Percentiles rank a stretch among this genome's conserved stretches.
Conservation (phyloP, 2,113 vertebrate species). For the Marmota monax region DNA sequence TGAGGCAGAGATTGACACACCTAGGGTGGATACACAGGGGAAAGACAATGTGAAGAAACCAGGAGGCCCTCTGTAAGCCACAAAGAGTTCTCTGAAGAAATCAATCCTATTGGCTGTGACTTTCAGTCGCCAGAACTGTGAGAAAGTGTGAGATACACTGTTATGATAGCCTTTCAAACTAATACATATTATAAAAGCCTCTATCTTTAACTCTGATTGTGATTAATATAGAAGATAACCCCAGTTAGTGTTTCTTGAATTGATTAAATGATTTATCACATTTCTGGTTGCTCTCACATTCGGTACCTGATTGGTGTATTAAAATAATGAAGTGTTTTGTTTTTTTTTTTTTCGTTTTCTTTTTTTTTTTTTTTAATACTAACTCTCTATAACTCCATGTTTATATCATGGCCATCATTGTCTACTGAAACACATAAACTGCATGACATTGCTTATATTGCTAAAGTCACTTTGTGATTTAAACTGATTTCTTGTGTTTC, state of each 20-base stretch:
- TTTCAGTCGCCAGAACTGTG: too few species aligned
- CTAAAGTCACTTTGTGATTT: neutral
- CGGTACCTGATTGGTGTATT: neutral
- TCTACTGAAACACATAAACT: neutral
- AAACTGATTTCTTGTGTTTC: neutral
- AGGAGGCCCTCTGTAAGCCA: too few species aligned
- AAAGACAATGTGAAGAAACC: too few species aligned
- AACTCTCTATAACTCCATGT: neutral
- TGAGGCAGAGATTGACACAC: too few species aligned
- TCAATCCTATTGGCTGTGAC: too few species aligned
- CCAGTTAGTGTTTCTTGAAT: neutral
- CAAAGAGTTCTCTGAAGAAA: too few species aligned
- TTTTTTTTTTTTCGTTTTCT: neutral
- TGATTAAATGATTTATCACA: neutral
- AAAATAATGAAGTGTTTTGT: neutral
- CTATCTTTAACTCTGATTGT: neutral
- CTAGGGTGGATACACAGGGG: too few species aligned
- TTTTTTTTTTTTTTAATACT: neutral
- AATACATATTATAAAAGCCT: neutral
- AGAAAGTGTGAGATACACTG: too few species aligned
- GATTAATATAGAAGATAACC: neutral
- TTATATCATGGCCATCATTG: neutral
- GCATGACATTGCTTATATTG: neutral
- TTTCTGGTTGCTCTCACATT: neutral
- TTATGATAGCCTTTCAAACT: neutral